Base-by-base conservation (phyloP, 2,113 vertebrate species). In the Anser brachyrhynchus region DNA sequence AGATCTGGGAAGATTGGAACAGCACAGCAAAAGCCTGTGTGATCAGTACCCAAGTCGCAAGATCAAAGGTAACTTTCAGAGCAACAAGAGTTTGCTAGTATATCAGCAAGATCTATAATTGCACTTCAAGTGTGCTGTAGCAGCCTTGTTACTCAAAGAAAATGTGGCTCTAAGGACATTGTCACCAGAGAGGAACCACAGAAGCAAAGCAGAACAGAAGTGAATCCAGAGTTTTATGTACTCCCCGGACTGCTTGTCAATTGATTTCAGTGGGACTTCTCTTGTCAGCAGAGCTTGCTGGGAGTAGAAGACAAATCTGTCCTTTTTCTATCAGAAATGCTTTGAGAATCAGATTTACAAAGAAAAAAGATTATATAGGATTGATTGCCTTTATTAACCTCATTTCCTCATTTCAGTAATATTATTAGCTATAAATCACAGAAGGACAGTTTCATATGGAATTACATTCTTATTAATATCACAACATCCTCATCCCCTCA, bases 401-500 rank as follows among this genome's bases (percentile, higher is more conserved):
- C 59, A 86, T 76, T 70, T 90, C 62, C 46, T 75, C 46, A 69
- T 95, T 94, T 94, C 67, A 90, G 84, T 93, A 79, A 93, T 73
- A 87, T 87, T 93, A 94, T 94, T 95, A 96, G 64, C 80, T 85
- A 86, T 92, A 95, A 96, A 89, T 93, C 89, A 94, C 61, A 90
- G 29, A 37, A 74, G 76, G 67, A 76, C 51, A 72, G n/a, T 86
- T 95, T 95, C 78, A 85, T 84, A 64, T 11, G 21, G 77, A 94
- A 92, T 80, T 86, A 82, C 49, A 43, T 86, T 88, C 58, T 96
- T 87, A 71, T 90, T 93, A 95, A 90, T 84, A 93, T 88, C 87
- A 82, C 46, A 92, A 80, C 23, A 87, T 59, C 37, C 22, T 94
- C 49, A 83, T 83, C 28, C 21, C 19, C 29, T 19, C 33, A 64